Evolutionary conservation across 1,140 invertebrate genomes (phyloP).

Genomic region (Paracyclopina nana): DNA sequence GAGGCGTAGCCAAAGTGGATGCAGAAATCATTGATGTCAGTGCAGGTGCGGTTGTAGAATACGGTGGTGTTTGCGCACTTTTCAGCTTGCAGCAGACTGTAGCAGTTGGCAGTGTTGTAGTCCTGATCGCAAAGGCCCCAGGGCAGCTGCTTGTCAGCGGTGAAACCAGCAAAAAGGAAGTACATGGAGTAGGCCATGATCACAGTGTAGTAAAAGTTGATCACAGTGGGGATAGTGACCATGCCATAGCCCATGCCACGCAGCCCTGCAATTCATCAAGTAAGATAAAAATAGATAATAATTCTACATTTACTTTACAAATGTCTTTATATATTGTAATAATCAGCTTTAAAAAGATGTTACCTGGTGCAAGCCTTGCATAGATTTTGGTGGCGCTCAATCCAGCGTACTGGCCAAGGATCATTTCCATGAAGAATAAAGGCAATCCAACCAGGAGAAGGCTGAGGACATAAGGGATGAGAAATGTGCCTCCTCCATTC

Average conservation of each 20-base stretch:
- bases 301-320: too few species aligned
- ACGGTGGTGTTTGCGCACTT: background rate
- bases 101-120: background rate
- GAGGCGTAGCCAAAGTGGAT: background rate
- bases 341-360: too few species aligned
- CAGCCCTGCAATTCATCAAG: too few species aligned
- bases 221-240: constrained; percentile 1
- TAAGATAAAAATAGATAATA: too few species aligned
- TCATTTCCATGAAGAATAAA: constrained; percentile 28
- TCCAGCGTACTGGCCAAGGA: constrained; percentile 72
- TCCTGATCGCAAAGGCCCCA: background rate
- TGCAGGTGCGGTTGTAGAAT: background rate
- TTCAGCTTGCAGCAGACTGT: background rate
- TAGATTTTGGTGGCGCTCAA: constrained; percentile 57
- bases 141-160: background rate
- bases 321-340: too few species aligned
- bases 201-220: background rate
- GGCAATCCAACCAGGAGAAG: constrained; percentile 30
- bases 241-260: background rate
- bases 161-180: background rate
- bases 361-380: constrained; percentile 28
- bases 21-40: background rate
- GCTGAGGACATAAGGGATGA: constrained; percentile 32
- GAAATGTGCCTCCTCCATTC: constrained; percentile 30
- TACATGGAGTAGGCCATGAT: background rate